Percentiles rank a stretch among this genome's conserved stretches.
These are phyloP conservation scores for Cryptus viduatorius DNA, from an alignment of 2,888 invertebrate genomes.

Conservation along the genomic window DNA sequence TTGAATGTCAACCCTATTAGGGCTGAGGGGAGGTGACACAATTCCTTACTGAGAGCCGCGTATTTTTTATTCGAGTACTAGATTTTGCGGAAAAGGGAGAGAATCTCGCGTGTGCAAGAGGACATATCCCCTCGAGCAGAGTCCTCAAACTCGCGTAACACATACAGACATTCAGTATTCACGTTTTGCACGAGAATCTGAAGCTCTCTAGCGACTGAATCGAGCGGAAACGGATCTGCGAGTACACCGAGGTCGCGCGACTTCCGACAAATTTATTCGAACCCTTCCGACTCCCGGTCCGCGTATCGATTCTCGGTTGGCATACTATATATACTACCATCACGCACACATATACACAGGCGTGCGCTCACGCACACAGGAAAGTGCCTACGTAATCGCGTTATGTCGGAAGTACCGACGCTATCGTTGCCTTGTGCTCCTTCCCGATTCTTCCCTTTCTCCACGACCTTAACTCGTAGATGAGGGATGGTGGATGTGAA, in stretches of 20 bases:
- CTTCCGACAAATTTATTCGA: constrained; percentile 82
- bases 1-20: background rate
- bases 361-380: no score
- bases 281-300: constrained; percentile 69
- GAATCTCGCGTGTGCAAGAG: constrained; percentile 5
- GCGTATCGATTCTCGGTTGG: constrained; percentile 79
- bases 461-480: constrained; percentile 39
- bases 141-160: constrained; percentile 11
- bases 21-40: background rate
- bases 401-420: constrained; percentile 77
- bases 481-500: constrained; percentile 50
- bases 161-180: constrained; percentile 42
- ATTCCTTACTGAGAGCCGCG: background rate
- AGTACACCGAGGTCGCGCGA: constrained; percentile 70
- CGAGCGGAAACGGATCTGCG: constrained; percentile 72
- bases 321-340: constrained; percentile 45
- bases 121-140: constrained; percentile 14
- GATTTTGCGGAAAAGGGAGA: background rate
- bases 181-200: constrained; percentile 53
- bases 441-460: constrained; percentile 62
- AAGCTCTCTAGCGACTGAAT: constrained; percentile 66
- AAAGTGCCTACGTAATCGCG: constrained; percentile 78
- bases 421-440: constrained; percentile 72
- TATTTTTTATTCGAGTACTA: constrained; percentile 36
- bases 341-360: constrained; percentile 27